Conservation (phyloP, 2,113 vertebrate species). For the Dermatemys mawii region DNA sequence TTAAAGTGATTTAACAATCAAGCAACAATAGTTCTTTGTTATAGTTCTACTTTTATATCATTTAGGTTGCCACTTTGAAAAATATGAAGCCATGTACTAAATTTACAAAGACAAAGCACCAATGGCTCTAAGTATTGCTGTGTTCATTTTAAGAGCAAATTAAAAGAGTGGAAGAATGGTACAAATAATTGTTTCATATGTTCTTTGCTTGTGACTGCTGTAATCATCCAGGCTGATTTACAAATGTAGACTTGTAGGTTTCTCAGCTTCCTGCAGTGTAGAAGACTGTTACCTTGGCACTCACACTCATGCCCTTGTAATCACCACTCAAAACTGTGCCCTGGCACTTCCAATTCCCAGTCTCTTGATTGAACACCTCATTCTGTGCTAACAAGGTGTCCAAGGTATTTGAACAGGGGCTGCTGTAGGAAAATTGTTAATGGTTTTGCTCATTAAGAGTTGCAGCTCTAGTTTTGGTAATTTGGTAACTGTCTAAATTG, state of each 20-base stretch:
- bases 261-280: constrained; percentile 97
- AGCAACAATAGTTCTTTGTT: constrained; percentile 65
- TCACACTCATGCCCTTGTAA: constrained; percentile 94
- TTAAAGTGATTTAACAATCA: constrained; percentile 42
- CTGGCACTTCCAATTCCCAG: constrained; percentile 90
- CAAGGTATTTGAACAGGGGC: constrained; percentile 85
- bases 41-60: constrained; percentile 42
- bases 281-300: constrained; percentile 94
- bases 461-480: constrained; percentile 82
- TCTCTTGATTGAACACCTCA: constrained; percentile 99
- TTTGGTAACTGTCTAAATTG: constrained; percentile 85
- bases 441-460: constrained; percentile 84
- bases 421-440: constrained; percentile 83
- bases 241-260: constrained; percentile 99
- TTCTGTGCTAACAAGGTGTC: constrained; percentile 98
- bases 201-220: constrained; percentile 93
- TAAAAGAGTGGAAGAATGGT: constrained; percentile 81
- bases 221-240: constrained; percentile 99
- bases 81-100: constrained; percentile 42
- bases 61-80: constrained; percentile 58
- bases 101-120: constrained; percentile 76
- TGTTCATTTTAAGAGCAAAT: constrained; percentile 83
- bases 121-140: constrained; percentile 72
- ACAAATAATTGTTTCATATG: constrained; percentile 86
- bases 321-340: constrained; percentile 96